Evolutionary conservation across 1,140 invertebrate species (phyloP).

Genomic region (Drosophila malerkotliana): DNA sequence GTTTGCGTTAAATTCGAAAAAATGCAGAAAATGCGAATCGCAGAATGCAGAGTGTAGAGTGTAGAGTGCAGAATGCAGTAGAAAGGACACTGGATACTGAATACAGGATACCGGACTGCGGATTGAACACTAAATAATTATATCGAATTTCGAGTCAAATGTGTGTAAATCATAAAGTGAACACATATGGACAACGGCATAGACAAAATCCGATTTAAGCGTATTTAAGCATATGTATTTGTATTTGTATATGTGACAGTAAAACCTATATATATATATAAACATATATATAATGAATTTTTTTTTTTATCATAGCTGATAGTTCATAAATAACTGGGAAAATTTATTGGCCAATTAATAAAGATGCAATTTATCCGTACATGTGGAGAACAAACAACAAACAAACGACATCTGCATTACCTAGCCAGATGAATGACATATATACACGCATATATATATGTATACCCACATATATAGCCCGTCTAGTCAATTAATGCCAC

Average conservation of each 20-base stretch:
- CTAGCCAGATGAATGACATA: slow-evolving; percentile 53
- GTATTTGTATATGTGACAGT: slow-evolving; percentile 44
- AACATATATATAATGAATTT: slow-evolving; percentile 32
- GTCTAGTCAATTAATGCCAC: slow-evolving; percentile 75
- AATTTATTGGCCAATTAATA: slow-evolving; percentile 79
- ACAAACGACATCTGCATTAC: slow-evolving; percentile 49
- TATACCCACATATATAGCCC: slow-evolving; percentile 23
- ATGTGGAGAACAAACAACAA: slow-evolving; percentile 24
- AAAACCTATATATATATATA: slow-evolving; percentile 25
- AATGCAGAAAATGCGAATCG: slow-evolving; percentile 2
- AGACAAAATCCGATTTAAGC: slow-evolving; percentile 50
- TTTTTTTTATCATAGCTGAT: slow-evolving; percentile 62
- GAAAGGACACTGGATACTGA: slow-evolving; percentile 12
- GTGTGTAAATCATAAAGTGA: slow-evolving; percentile 72
- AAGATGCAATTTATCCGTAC: slow-evolving; percentile 70
- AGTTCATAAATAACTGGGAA: slow-evolving; percentile 68
- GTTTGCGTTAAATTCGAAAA: slow-evolving; percentile 42
- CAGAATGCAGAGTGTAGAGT: slow-evolving; percentile 14
- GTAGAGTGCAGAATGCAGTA: slow-evolving; percentile 4
- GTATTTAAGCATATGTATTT: slow-evolving; percentile 66
- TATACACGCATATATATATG: slow-evolving; percentile 14
- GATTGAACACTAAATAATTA: slow-evolving; percentile 16
- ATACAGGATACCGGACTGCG: not conserved
- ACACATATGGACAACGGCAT: slow-evolving; percentile 29
- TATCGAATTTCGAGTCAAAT: slow-evolving; percentile 38